Conservation (phyloP, 92 coral and sea anemone species). For the Nematostella vectensis region DNA sequence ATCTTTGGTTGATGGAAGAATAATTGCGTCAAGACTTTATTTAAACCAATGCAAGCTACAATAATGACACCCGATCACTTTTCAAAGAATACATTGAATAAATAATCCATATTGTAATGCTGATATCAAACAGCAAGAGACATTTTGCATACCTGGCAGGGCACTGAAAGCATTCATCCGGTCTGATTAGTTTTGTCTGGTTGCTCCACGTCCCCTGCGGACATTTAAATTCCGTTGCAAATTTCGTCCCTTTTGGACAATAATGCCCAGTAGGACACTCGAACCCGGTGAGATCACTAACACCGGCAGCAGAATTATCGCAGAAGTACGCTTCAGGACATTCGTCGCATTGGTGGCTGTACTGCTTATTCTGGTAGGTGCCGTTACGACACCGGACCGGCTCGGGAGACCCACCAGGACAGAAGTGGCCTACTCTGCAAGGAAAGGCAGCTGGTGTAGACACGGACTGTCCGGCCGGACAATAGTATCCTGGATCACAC, state of each 20-base stretch:
- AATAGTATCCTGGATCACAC: slow-evolving; percentile 71
- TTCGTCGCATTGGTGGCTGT: slow-evolving; percentile 48
- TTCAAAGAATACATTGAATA: no score
- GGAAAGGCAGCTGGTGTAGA: slow-evolving; percentile 57
- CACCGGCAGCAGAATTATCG: slow-evolving; percentile 67
- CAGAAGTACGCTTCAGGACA: slow-evolving; percentile 84
- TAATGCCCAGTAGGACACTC: slow-evolving; percentile 81
- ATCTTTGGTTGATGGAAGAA: no score
- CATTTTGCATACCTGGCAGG: slow-evolving; percentile 64
- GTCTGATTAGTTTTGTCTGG: slow-evolving; percentile 53
- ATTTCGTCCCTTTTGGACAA: slow-evolving; percentile 64
- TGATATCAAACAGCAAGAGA: neutral
- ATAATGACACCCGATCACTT: no score
- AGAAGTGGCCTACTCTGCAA: slow-evolving; percentile 78
- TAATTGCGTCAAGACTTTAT: no score
- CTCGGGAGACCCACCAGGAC: slow-evolving; percentile 53
- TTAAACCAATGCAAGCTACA: no score
- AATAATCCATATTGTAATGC: no score
- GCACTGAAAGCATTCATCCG: slow-evolving; percentile 66
- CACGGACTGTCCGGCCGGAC: slow-evolving; percentile 80
- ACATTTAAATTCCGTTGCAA: slow-evolving; percentile 76
- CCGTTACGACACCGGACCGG: slow-evolving; percentile 84
- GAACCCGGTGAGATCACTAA: slow-evolving; percentile 44
- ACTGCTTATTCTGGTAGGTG: slow-evolving; percentile 67
- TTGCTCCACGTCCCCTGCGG: slow-evolving; percentile 93